Evolutionary conservation across 2,797 vertebrate species (phyloP).

Genomic region (Tiaroga cobitis): DNA sequence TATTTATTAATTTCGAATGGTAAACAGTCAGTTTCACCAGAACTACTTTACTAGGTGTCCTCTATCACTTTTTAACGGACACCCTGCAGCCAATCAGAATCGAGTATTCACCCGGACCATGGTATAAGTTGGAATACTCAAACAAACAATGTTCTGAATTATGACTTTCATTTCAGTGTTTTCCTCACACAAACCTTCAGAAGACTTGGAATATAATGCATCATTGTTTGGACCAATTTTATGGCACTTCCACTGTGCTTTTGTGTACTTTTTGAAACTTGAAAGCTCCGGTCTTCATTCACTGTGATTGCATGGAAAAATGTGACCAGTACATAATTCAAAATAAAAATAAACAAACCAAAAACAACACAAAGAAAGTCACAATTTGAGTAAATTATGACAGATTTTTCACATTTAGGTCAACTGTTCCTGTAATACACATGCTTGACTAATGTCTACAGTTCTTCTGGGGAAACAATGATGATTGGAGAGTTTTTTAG

Average conservation of each 20-base stretch:
- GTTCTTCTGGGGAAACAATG: neutral
- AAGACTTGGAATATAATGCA: conserved; percentile 4
- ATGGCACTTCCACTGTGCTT: neutral
- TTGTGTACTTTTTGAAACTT: neutral
- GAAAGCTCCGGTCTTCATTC: neutral
- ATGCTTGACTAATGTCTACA: neutral
- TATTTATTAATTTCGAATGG: too few species aligned
- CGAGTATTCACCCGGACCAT: too few species aligned
- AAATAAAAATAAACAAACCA: neutral
- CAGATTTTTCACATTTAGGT: neutral
- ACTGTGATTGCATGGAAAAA: neutral
- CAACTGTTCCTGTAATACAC: neutral
- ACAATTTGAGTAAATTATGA: neutral
- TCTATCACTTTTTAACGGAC: too few species aligned
- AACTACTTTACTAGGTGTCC: too few species aligned
- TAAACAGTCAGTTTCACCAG: too few species aligned
- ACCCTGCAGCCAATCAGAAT: too few species aligned
- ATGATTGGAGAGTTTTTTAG: neutral
- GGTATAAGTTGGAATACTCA: neutral
- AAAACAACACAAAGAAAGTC: neutral
- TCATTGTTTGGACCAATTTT: neutral
- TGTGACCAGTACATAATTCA: neutral
- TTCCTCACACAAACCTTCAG: neutral
- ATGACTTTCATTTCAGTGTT: neutral
- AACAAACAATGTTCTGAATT: conserved; percentile 5